Evolutionary conservation across 2,888 invertebrate genomes (phyloP).

Genomic region (Neocrepidodera transversa): DNA sequence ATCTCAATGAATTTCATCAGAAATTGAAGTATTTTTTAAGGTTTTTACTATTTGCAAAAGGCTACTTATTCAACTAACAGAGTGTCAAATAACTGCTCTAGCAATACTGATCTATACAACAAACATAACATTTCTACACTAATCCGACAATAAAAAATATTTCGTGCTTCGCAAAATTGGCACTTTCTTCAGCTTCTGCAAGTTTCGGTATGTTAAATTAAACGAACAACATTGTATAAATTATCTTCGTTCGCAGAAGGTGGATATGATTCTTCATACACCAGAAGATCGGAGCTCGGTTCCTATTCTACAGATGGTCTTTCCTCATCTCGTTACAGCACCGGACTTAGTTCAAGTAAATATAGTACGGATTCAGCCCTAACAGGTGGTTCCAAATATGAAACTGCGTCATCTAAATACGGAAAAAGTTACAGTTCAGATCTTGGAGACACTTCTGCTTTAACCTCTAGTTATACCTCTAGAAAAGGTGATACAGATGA

Average conservation of each 20-base stretch:
- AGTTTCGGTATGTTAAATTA: slow-evolving; percentile 3
- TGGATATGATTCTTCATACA: slow-evolving; percentile 54
- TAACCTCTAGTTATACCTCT: slow-evolving; percentile 42
- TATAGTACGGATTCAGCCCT: slow-evolving; percentile 39
- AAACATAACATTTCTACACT: background rate
- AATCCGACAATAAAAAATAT: slow-evolving; percentile 21
- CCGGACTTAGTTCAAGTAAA: slow-evolving; percentile 34
- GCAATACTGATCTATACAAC: background rate
- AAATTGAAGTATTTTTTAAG: no score
- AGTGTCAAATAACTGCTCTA: background rate
- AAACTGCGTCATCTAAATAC: slow-evolving; percentile 47
- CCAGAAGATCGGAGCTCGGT: slow-evolving; percentile 50
- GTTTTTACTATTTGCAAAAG: no score
- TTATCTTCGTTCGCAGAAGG: slow-evolving; percentile 51
- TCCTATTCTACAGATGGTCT: slow-evolving; percentile 48
- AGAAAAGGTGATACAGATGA: slow-evolving; percentile 41
- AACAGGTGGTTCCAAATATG: slow-evolving; percentile 43
- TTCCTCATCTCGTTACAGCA: slow-evolving; percentile 46
- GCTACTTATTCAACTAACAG: no score
- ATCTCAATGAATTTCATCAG: no score
- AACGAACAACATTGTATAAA: background rate
- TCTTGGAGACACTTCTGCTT: slow-evolving; percentile 35
- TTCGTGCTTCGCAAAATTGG: slow-evolving; percentile 26
- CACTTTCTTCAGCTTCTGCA: slow-evolving; percentile 30
- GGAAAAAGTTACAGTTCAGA: slow-evolving; percentile 36